Percentiles rank a stretch among this genome's conserved stretches.
Evolutionary conservation across 2,113 vertebrate species (phyloP).

Genomic region (Anoura caudifer): DNA sequence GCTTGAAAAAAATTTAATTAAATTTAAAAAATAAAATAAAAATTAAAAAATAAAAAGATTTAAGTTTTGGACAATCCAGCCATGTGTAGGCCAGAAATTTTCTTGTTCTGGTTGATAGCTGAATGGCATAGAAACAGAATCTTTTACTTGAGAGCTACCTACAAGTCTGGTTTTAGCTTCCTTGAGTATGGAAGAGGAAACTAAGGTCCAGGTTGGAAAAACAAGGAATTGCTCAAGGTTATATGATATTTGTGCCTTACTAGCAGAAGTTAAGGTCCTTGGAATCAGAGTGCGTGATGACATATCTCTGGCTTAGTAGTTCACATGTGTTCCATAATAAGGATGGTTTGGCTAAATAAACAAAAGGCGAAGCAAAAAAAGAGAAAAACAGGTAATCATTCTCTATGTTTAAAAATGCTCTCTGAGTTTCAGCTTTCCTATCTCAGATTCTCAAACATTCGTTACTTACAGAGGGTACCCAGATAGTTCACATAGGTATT

Average conservation of each 20-base stretch:
- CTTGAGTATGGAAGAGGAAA: constrained; percentile 33
- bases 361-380: neutral
- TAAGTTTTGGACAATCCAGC: neutral
- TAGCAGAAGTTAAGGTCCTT: neutral
- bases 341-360: neutral
- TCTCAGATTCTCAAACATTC: neutral
- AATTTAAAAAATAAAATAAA: too few relatives aligned
- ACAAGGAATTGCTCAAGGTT: neutral
- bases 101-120: neutral
- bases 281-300: neutral
- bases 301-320: neutral
- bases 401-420: neutral
- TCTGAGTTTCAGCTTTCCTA: neutral
- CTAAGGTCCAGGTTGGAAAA: neutral
- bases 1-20: too few relatives aligned
- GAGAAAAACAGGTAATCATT: neutral
- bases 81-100: neutral
- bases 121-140: neutral
- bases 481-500: neutral
- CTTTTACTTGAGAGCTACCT: neutral
- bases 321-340: neutral
- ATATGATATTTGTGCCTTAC: neutral
- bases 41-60: neutral
- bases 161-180: neutral
- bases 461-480: neutral